Percentiles rank a stretch among this genome's conserved stretches.
Conservation (phyloP, 2,888 invertebrate species). For the Agriopis marginaria region DNA sequence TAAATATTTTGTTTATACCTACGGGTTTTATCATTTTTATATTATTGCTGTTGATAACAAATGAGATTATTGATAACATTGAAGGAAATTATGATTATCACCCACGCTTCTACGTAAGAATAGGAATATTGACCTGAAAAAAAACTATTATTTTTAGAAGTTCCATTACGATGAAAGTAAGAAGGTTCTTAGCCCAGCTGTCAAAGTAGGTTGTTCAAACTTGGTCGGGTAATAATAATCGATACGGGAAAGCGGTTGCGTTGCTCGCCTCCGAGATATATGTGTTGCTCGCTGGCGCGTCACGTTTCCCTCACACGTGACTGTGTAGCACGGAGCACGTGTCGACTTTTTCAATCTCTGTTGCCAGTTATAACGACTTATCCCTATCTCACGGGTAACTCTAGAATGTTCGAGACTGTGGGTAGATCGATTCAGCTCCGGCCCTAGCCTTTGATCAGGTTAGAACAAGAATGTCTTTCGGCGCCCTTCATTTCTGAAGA, state of each 20-base stretch:
- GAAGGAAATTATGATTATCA: neutral
- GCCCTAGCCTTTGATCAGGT: no score
- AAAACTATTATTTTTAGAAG: neutral
- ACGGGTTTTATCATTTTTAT: neutral
- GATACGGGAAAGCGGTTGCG: conserved; percentile 51
- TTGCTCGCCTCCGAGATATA: conserved; percentile 36
- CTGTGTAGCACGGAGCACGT: conserved; percentile 59
- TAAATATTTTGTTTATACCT: neutral
- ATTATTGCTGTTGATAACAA: neutral
- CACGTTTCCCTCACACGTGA: conserved; percentile 73
- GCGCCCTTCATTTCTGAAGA: no score
- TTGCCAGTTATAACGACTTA: conserved; percentile 39
- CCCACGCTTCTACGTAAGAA: neutral
- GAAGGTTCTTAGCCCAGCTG: neutral
- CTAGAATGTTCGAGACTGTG: conserved; percentile 22
- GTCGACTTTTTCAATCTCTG: conserved; percentile 46
- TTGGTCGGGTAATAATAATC: conserved; percentile 40
- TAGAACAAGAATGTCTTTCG: no score
- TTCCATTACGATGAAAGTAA: neutral
- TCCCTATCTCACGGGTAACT: conserved; percentile 5
- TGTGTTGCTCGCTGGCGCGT: conserved; percentile 49
- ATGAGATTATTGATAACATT: neutral
- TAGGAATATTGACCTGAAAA: neutral
- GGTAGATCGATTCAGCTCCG: no score
- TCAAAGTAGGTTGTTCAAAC: conserved; percentile 31